These are phyloP conservation scores for Psilopsiagon aurifrons DNA, from an alignment of 2,113 vertebrate species.

Conservation along the genomic window DNA sequence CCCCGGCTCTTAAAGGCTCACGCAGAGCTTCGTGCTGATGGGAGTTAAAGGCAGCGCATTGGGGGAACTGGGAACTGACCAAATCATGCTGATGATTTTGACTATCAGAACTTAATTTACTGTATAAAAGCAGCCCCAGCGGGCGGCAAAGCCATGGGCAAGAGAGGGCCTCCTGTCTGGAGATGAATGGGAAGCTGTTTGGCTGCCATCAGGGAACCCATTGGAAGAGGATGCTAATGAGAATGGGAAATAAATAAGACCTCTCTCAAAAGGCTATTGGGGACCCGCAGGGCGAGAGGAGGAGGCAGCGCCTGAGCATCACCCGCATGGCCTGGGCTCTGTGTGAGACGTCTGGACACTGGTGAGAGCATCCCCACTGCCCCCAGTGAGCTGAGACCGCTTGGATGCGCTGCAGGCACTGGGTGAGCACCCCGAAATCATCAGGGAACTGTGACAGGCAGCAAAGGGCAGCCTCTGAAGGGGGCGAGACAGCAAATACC, in stretches of 20 bases:
- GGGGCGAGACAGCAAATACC: not conserved
- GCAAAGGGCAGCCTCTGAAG: not conserved
- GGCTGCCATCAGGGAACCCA: not conserved
- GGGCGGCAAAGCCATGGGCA: not conserved
- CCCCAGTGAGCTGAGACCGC: rapidly evolving
- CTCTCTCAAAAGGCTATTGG: slow-evolving; percentile 7
- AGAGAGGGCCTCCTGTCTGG: not conserved
- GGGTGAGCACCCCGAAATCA: not conserved
- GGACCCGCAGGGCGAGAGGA: not conserved
- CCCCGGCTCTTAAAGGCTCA: not conserved
- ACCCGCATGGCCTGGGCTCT: not conserved
- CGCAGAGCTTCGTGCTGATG: not conserved
- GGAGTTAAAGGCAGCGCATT: not conserved
- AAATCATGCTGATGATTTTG: not conserved
- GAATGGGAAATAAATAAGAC: slow-evolving; percentile 33
- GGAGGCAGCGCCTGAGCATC: not conserved
- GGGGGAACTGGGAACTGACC: not conserved
- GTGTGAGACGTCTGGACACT: rapidly evolving
- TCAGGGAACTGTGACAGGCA: not conserved
- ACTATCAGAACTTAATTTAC: not conserved
- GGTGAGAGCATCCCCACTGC: not conserved
- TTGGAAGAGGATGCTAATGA: not conserved
- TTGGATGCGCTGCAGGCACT: rapidly evolving
- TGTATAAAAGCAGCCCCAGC: not conserved
- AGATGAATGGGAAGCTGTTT: not conserved